Base-by-base conservation (phyloP, 2,888 invertebrate genomes). In the Meghimatium bilineatum region DNA sequence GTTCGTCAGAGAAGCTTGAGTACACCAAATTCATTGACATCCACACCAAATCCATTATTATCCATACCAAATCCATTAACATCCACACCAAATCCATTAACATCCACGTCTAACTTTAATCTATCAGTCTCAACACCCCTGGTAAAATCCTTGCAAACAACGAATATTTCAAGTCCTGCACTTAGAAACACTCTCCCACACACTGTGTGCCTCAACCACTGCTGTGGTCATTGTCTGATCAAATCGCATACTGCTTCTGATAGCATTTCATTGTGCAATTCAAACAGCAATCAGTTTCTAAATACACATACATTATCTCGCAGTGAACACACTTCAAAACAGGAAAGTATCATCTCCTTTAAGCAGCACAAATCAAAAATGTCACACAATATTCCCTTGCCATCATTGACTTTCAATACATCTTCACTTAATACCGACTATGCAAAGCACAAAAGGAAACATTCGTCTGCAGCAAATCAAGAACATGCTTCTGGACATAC, bases 321-420 rank as follows among this genome's bases (percentile, higher is more conserved):
- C 26, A 5, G 29, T 32, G 26, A 66, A 26, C 26, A 5, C 23
- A 3, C 17, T 56, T 56, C 26, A 63, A 63, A n/a, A n/a, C 23
- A 26, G 12, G 36, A 67, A 32, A 67, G 23, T 67, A 3, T 3
- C 69, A 71, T 23, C 5, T 38, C 38, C 0, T 36, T 38, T 38
- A 77, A 56, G 76, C 36, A 23, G 29, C 17, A 32, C 34, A 60
- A 60, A 8, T 34, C 76, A 20, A 36, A 34, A 3, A 34, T 36
- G 23, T 66, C 60, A 34, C 78, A 78, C 26, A 32, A 38, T 78
- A 29, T 66, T 38, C 66, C 63, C 29, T 78, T 78, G 66, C 38
- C 38, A 38, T 49, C 78, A 34, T 1, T 17, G 12, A 14, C 67
- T 3, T 14, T 23, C 32, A 12, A 56, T 34, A 34, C 10, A 49